Base-by-base conservation (phyloP, 2,888 invertebrate species). In the Xanthia icteritia region DNA sequence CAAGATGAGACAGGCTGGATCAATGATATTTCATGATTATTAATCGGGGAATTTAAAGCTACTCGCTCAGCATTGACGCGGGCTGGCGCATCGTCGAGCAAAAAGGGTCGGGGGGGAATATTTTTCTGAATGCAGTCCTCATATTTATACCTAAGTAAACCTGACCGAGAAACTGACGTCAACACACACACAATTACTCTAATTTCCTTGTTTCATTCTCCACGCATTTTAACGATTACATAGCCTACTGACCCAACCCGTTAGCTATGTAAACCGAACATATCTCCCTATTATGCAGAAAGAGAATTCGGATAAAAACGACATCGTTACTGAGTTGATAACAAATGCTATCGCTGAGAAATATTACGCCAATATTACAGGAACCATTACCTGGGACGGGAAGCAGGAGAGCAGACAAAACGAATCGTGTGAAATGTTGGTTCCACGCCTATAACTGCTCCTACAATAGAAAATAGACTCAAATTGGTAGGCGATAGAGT, bases 361-460 rank as follows among this genome's bases (percentile, higher is more conserved):
- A 94, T 94, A 95, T 94, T 93, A 93, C 93, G 91, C 91, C 93
- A 93, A 95, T 94, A 94, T 94, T 92, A 90, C 89, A 89, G 92
- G 91, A 93, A 92, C 92, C 93, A 93, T 94, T 94, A 93, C 92
- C 91, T 91, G 92, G 88, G 89, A 89, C 91, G 91, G 91, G 91
- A 91, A 92, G 87, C 91, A 90, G 90, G 90, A 90, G 88, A 88
- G 89, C 88, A 93, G 93, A 93, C 92, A 92, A 93, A 93, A 94
- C 93, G 94, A 92, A 93, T 91, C 90, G 91, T 89, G 88, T 89
- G 87, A 91, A 93, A 92, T 92, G 89, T 91, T 88, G 90, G 89
- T 86, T 90, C 87, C 85, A 87, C 84, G 84, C 86, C 84, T 88
- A 84, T 79, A 84, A 69, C 51, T 54, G 74, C 15, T 23, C 20